Evolutionary conservation across 1,140 invertebrate species (phyloP), one percentile per base, ranked within the genome.

Genomic region (Frieseomelitta varia): DNA sequence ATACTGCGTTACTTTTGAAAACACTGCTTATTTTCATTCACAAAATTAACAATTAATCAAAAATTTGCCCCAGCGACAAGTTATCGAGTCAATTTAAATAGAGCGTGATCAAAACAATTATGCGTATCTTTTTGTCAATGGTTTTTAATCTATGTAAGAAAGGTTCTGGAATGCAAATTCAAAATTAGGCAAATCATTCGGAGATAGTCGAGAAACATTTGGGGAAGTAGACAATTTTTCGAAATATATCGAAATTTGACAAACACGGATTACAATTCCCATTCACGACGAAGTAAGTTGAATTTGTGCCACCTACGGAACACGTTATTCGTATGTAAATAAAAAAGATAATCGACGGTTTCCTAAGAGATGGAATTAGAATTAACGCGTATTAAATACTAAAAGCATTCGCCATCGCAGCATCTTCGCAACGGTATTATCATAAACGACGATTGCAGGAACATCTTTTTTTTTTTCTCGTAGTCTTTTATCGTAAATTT

Each of bases 321-420:
- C n/a, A 4, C 63, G 3, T 77, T 11, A 47, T 47, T 24, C 12
- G 24, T 63, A 39, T 8, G 6, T 47, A 77, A 63, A 61, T 63
- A 27, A 63, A 77, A 27, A 79, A 34, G 53, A 56, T 56, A 81
- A 55, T 61, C 65, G 58, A 63, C 63, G 71, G n/a, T 61, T 24
- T 69, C 4, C 34, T 47, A 69, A 85, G 76, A 88, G 87, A 88
- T 80, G 86, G 87, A 88, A 88, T 88, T 88, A 88, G 87, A 88
- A 88, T 85, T 73, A 63, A 88, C 83, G 87, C 82, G 82, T 85
- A 61, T 88, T 51, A 76, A 79, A 85, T 84, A 84, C 78, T 80
- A 78, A 85, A 85, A 88, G 79, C 87, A 78, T 77, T 80, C 87
- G 87, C 83, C 88, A 79, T 85, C 77, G 76, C 84, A 85, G 72